Base-by-base conservation (phyloP, 1,140 invertebrate genomes). In the Dufourea novaeangliae region DNA sequence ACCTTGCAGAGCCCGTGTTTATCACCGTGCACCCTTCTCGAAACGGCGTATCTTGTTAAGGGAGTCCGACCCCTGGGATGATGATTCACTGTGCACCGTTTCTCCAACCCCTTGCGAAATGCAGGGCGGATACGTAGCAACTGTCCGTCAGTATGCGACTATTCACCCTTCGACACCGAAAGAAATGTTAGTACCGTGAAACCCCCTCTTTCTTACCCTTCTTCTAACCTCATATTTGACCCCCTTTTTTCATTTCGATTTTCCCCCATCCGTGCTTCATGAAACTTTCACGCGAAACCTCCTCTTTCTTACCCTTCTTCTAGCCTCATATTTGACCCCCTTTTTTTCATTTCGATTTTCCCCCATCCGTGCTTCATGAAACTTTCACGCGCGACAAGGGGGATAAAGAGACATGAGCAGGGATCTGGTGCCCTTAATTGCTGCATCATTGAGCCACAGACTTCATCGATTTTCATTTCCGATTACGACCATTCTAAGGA, bases 51-150 rank as follows among this genome's bases (percentile, higher is more conserved):
- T 70, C 64, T 77, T 46, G 77, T 54, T 66, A 72, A 69, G 76
- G 79, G 79, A 62, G 83, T 41, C 29, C 67, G 52, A 52, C 44
- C 76, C 81, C 80, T 29, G 62, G 59, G 66, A 71, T 22, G 77
- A 87, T 87, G 86, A 87, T 82, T 86, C 87, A 85, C 66, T 72
- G 74, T 68, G 52, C 41, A 73, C 7, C 46, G 46, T 50, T n/a
- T 50, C 20, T 34, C 39, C 39, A 10, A 14, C 66, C 54, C 39
- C 14, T 0, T 7, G 8, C n/a, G 25, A 68, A 63, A 7, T 62
- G 66, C 37, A 41, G 29, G 20, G 61, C 12, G 44, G 29, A 27
- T n/a, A 1, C 27, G 63, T 56, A 44, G 44, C 34, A 32, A 14
- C 27, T 10, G 17, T 64, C 59, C 50, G 59, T 54, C 59, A 32